phyloP scores from a whole-genome alignment of 2,888 invertebrate species.

The Escarpia spicata region DNA sequence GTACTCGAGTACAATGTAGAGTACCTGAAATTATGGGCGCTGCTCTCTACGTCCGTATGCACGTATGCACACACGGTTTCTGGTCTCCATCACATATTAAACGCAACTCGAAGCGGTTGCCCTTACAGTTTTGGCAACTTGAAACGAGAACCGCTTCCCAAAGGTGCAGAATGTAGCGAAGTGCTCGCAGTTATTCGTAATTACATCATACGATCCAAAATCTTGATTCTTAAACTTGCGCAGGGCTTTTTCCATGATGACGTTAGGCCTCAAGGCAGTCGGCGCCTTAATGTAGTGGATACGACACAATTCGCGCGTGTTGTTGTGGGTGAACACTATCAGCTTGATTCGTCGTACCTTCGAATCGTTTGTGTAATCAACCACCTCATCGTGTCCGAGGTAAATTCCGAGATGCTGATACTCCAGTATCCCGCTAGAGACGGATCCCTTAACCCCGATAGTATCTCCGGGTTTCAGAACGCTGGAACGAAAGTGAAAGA shows the following conservation, averaged over 20 bases:
- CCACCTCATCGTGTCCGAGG: not conserved
- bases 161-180: not conserved
- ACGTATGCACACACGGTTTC: too few relatives aligned
- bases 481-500: not conserved
- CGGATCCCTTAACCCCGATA: not conserved
- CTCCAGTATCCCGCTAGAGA: not conserved
- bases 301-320: not conserved
- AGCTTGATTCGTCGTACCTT: not conserved
- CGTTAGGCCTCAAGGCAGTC: not conserved
- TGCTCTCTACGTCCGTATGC: too few relatives aligned
- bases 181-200: not conserved
- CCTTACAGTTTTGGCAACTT: too few relatives aligned
- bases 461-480: not conserved
- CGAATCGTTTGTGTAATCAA: not conserved
- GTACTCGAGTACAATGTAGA: too few relatives aligned
- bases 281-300: not conserved
- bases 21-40: too few relatives aligned
- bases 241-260: not conserved
- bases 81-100: too few relatives aligned
- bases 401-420: not conserved
- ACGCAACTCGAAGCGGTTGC: too few relatives aligned
- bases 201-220: not conserved
- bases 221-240: not conserved
- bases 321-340: not conserved
- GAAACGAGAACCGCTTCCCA: not conserved